These are phyloP conservation scores for Chitala chitala DNA, from an alignment of 2,113 vertebrate genomes.

Conservation along the genomic window DNA sequence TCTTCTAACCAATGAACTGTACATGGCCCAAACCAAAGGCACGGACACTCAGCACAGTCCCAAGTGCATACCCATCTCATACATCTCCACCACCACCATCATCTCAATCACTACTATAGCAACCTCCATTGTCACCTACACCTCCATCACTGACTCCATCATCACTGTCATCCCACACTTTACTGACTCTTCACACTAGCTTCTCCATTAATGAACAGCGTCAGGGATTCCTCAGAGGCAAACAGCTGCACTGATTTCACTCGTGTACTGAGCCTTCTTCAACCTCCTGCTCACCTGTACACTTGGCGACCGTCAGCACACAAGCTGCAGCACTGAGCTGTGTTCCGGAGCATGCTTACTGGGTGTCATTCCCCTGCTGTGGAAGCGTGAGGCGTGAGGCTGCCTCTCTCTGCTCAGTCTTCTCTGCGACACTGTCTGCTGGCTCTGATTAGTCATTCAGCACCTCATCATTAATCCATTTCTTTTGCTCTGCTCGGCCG, in stretches of 20 bases:
- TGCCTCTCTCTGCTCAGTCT: not conserved
- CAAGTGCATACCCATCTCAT: not conserved
- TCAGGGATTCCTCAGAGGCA: too few species aligned
- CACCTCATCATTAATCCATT: conserved; percentile 2
- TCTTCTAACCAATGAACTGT: not conserved
- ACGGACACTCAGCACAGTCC: not conserved
- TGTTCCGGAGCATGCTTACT: not conserved
- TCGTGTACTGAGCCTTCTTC: too few species aligned
- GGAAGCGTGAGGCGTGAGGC: not conserved
- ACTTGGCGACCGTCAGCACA: not conserved
- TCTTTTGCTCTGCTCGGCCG: not conserved
- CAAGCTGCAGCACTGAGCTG: too few species aligned
- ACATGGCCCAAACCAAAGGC: not conserved
- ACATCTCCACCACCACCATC: not conserved
- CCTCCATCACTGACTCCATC: too few species aligned
- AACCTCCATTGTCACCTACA: too few species aligned
- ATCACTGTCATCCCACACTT: too few species aligned
- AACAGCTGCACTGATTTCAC: too few species aligned
- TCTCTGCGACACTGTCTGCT: not conserved
- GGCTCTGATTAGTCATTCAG: not conserved
- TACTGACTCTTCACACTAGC: too few species aligned
- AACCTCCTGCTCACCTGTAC: not conserved
- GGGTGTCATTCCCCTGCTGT: not conserved
- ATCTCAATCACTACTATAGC: not conserved
- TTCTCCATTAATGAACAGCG: too few species aligned